Evolutionary conservation across 2,113 vertebrate genomes (phyloP).

Genomic region (Sula dactylatra): DNA sequence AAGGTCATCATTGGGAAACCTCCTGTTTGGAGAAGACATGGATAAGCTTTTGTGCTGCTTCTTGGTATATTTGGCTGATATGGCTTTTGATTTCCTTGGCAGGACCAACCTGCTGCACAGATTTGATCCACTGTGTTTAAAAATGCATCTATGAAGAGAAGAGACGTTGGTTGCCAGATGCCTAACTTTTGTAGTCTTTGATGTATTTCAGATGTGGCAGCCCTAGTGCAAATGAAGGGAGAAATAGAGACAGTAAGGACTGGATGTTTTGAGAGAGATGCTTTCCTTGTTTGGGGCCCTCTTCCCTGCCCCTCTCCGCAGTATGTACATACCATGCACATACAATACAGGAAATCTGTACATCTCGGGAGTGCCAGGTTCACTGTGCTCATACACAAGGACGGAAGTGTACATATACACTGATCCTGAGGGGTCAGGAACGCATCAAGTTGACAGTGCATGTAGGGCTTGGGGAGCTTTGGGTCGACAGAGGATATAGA

Average conservation of each 20-base stretch:
- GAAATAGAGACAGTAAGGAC: background rate
- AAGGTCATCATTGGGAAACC: background rate
- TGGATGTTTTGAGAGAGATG: background rate
- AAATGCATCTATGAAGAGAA: background rate
- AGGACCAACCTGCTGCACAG: background rate
- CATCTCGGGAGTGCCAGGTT: rapidly evolving
- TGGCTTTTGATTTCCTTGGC: conserved; percentile 6
- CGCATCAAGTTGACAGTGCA: background rate
- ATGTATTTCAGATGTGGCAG: background rate
- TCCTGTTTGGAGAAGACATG: background rate
- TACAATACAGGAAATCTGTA: background rate
- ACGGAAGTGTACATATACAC: no score
- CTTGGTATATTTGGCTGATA: background rate
- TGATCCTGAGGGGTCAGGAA: rapidly evolving
- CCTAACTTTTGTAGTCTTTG: background rate
- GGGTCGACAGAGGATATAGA: background rate
- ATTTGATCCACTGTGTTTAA: background rate
- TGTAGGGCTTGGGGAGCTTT: background rate
- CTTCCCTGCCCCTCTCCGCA: background rate
- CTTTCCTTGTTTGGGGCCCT: background rate
- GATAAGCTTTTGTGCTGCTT: background rate
- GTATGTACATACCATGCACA: rapidly evolving
- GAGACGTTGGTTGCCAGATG: background rate
- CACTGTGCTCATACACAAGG: rapidly evolving
- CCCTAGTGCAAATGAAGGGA: background rate